Evolutionary conservation across 2,113 vertebrate species (phyloP).

Genomic region (Syngnathoides biaculeatus): DNA sequence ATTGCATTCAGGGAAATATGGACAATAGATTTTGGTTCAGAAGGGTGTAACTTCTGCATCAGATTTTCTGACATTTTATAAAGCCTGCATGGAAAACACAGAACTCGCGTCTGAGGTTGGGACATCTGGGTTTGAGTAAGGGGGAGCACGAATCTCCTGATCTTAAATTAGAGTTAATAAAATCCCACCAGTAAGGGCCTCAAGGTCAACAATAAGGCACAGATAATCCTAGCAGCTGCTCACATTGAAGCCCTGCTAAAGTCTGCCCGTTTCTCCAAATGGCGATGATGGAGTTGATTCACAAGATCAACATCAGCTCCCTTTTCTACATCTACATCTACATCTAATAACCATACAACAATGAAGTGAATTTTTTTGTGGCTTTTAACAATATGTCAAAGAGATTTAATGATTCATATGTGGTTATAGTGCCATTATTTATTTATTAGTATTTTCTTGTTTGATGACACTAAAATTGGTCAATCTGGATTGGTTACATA

Average conservation of each 20-base stretch:
- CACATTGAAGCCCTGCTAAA: constrained; percentile 36
- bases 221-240: constrained; percentile 56
- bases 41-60: background rate
- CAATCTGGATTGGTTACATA: too few species aligned
- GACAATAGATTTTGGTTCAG: background rate
- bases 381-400: background rate
- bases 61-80: background rate
- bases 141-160: constrained; percentile 40
- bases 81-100: background rate
- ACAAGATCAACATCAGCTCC: too few species aligned
- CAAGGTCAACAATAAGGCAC: constrained; percentile 47
- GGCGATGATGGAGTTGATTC: background rate
- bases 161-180: constrained; percentile 59
- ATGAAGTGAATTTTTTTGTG: background rate
- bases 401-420: too few species aligned
- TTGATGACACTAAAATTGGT: too few species aligned
- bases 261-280: constrained; percentile 16
- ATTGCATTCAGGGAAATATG: background rate
- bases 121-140: constrained; percentile 9
- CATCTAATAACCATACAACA: background rate
- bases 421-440: too few species aligned
- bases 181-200: constrained; percentile 21
- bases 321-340: too few species aligned
- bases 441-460: too few species aligned
- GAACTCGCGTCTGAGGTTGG: background rate